These are phyloP conservation scores for Andrena bucephala DNA, from an alignment of 2,888 invertebrate species.

Conservation along the genomic window DNA sequence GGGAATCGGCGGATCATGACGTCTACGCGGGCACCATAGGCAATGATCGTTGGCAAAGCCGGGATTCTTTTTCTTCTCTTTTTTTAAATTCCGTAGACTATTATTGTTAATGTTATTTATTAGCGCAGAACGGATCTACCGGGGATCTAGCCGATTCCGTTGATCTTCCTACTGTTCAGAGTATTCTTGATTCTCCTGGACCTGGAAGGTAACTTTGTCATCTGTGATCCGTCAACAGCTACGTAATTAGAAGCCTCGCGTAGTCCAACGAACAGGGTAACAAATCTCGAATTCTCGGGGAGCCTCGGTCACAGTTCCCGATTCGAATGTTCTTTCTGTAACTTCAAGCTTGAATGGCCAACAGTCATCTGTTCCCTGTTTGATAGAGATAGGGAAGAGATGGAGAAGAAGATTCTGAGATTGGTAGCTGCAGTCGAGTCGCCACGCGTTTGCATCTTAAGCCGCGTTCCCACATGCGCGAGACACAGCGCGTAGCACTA, in stretches of 20 bases:
- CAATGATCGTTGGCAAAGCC: constrained; percentile 32
- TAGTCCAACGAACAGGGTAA: constrained; percentile 26
- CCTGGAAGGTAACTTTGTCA: neutral
- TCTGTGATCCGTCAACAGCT: constrained; percentile 21
- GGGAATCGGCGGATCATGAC: constrained; percentile 66
- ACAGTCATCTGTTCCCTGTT: neutral
- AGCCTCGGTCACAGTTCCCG: constrained; percentile 7
- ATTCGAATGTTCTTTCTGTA: neutral
- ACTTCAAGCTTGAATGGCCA: neutral
- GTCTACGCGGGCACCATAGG: constrained; percentile 46
- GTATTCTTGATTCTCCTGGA: neutral
- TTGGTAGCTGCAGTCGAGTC: constrained; percentile 16
- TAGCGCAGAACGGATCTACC: neutral
- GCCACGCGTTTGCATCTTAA: neutral
- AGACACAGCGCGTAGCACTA: neutral
- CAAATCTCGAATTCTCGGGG: neutral
- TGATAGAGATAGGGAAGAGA: no score
- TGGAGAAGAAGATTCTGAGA: neutral
- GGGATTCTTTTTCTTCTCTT: neutral
- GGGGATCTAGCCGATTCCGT: neutral
- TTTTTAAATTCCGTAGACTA: constrained; percentile 23
- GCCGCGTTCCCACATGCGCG: neutral
- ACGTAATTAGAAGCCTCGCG: neutral
- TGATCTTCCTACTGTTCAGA: neutral
- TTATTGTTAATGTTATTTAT: constrained; percentile 23